Percentiles rank a stretch among this genome's conserved stretches.
phyloP scores from a whole-genome alignment of 2,113 vertebrate species.

The Azemiops feae region DNA sequence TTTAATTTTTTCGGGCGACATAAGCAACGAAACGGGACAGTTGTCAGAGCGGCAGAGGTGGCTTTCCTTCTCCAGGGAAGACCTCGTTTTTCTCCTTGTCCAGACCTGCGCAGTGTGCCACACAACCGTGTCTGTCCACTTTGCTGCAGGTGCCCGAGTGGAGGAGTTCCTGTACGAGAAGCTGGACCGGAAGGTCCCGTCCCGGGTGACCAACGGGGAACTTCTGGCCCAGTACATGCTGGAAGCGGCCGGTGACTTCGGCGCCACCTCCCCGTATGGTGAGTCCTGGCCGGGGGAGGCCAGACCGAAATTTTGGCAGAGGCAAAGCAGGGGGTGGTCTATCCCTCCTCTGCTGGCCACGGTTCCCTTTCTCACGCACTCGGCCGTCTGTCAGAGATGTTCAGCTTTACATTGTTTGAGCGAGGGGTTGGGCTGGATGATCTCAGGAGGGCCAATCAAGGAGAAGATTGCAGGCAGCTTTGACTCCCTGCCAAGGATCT shows the following conservation, averaged over 20 bases:
- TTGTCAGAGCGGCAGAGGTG: too few species aligned
- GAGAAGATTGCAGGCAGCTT: not conserved
- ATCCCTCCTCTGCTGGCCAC: not conserved
- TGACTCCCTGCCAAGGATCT: not conserved
- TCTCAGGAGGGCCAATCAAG: not conserved
- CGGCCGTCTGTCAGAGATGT: not conserved
- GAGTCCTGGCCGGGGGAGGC: slow-evolving; percentile 20
- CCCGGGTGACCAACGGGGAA: slow-evolving; percentile 86
- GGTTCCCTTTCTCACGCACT: not conserved
- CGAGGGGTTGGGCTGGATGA: not conserved
- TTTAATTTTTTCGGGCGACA: too few species aligned
- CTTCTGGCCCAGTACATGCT: slow-evolving; percentile 91
- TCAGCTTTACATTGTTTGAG: not conserved
- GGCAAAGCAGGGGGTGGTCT: not conserved
- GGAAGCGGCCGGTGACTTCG: slow-evolving; percentile 87
- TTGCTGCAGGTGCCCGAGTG: slow-evolving; percentile 80
- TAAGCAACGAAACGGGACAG: too few species aligned
- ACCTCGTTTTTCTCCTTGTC: too few species aligned
- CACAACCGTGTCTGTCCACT: not conserved
- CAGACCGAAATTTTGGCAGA: not conserved
- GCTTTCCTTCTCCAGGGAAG: too few species aligned
- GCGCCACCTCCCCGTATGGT: slow-evolving; percentile 87
- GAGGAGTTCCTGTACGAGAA: slow-evolving; percentile 97
- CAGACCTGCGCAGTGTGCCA: not conserved
- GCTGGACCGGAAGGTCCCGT: slow-evolving; percentile 89